A percentile compares a stretch with the other conserved stretches of the same genome.
Evolutionary conservation across 2,888 invertebrate genomes (phyloP).

Genomic region (Pseudococcus jackbeardsleyi): DNA sequence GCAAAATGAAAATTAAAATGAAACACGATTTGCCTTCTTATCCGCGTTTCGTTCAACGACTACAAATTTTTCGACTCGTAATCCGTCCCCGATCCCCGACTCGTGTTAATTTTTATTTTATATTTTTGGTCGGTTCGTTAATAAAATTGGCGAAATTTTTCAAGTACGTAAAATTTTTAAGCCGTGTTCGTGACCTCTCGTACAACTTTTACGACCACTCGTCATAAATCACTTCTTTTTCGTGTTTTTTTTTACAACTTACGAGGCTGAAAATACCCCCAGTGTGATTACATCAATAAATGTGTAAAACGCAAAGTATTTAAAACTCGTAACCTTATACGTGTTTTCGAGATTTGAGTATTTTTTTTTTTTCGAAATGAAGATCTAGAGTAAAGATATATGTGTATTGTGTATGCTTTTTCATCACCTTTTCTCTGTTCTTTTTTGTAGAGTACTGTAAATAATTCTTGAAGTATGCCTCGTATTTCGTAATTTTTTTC

Average conservation of each 20-base stretch:
- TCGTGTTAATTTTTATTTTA: neutral
- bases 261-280: neutral
- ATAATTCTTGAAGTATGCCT: neutral
- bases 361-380: neutral
- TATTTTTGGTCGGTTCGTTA: neutral
- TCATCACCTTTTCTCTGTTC: neutral
- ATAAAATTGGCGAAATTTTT: neutral
- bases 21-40: neutral
- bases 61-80: neutral
- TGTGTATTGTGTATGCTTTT: neutral
- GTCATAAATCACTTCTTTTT: slow-evolving; percentile 14
- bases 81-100: neutral
- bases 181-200: neutral
- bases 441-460: neutral
- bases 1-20: neutral
- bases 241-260: neutral
- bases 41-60: neutral
- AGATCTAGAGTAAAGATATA: neutral
- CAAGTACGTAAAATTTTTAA: neutral
- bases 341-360: neutral
- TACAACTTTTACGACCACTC: neutral
- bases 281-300: neutral
- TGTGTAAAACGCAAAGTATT: neutral
- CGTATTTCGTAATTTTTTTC: neutral
- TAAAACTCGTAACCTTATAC: neutral